phyloP scores from a whole-genome alignment of 2,797 vertebrate species.

The Echeneis naucrates region DNA sequence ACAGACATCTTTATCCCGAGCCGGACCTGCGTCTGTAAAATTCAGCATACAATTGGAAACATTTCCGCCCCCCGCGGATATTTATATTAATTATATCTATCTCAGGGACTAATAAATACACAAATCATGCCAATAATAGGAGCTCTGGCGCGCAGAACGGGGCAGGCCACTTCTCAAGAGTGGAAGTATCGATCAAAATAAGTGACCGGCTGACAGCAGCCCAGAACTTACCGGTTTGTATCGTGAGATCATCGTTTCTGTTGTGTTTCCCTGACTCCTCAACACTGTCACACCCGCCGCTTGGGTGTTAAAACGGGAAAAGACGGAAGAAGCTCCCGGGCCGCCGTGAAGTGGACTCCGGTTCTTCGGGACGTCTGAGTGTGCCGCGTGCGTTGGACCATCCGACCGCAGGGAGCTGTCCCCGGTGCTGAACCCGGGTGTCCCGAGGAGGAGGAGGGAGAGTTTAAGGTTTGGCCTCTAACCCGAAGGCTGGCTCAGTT shows the following conservation, averaged over 20 bases:
- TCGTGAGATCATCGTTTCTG: conserved; percentile 77
- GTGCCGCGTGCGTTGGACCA: conserved; percentile 35
- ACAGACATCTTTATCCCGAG: background rate
- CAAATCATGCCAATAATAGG: background rate
- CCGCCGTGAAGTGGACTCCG: too few relatives aligned
- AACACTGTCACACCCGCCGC: conserved; percentile 52
- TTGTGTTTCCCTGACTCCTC: conserved; percentile 36
- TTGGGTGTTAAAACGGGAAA: background rate
- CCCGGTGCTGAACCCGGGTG: conserved; percentile 83
- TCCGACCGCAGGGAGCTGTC: conserved; percentile 73
- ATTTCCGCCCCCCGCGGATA: background rate
- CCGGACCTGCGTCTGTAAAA: background rate
- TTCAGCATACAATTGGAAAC: background rate
- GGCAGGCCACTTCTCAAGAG: background rate
- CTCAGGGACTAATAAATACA: background rate
- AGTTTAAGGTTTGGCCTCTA: conserved; percentile 24
- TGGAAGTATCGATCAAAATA: conserved; percentile 12
- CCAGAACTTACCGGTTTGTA: conserved; percentile 82
- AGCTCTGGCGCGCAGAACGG: background rate
- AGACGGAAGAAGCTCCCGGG: background rate
- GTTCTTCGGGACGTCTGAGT: conserved; percentile 23
- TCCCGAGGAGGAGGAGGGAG: conserved; percentile 26
- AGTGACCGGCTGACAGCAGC: conserved; percentile 17
- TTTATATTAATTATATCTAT: background rate
- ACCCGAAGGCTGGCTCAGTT: conserved; percentile 42